Conservation (phyloP, 2,797 vertebrate species). For the Euthynnus affinis region DNA sequence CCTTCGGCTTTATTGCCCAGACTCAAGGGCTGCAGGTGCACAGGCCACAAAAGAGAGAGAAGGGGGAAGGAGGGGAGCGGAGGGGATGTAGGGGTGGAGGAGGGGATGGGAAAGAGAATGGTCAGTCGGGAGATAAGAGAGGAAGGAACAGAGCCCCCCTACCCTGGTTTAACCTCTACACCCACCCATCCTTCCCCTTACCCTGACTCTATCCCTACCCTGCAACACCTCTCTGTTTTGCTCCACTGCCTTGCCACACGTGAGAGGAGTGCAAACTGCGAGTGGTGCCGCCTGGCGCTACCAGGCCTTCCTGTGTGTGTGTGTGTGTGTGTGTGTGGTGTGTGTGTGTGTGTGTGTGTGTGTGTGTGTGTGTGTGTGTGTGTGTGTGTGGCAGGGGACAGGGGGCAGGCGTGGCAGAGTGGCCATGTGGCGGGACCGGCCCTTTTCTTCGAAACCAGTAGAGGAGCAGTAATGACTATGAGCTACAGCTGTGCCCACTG, state of each 20-base stretch:
- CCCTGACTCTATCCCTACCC: constrained; percentile 27
- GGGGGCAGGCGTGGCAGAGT: constrained; percentile 68
- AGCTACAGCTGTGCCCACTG: constrained; percentile 82
- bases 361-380: background rate
- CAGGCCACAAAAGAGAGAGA: constrained; percentile 76
- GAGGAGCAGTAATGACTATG: constrained; percentile 83
- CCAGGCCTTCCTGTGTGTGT: constrained; percentile 61
- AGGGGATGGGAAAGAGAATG: constrained; percentile 77
- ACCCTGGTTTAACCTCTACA: constrained; percentile 72
- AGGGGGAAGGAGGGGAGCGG: constrained; percentile 7
- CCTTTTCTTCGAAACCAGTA: constrained; percentile 77
- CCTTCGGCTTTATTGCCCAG: constrained; percentile 85
- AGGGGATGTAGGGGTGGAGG: constrained; percentile 38
- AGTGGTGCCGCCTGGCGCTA: constrained; percentile 73
- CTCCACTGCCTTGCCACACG: constrained; percentile 70
- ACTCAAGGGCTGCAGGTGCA: constrained; percentile 86
- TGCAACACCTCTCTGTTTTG: constrained; percentile 59
- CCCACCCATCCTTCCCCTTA: constrained; percentile 68
- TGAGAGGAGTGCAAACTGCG: constrained; percentile 71
- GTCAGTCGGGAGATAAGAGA: constrained; percentile 80
- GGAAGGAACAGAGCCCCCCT: constrained; percentile 70
- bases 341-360: constrained; percentile 6
- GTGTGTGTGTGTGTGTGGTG: constrained; percentile 8
- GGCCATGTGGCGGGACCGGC: constrained; percentile 72
- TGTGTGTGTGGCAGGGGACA: constrained; percentile 53